Base-by-base conservation (phyloP, 1,140 invertebrate species). In the Thalassaphorura encarpata region DNA sequence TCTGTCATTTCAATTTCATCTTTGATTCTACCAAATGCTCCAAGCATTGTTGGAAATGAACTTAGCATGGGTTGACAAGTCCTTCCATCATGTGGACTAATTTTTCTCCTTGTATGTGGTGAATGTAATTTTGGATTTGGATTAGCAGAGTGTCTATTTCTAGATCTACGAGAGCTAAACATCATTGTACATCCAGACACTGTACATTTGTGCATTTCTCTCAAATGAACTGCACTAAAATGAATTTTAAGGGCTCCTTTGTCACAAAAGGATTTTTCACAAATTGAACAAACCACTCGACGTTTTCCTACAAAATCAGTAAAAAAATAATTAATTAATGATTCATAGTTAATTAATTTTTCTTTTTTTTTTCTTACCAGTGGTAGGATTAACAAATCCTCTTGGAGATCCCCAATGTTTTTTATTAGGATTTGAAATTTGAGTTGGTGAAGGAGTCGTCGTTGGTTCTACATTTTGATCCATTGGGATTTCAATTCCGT, bases 181-280 rank as follows among this genome's bases (percentile, higher is more conserved):
- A 97, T 96, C 90, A 97, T 98, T 69, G 89, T 97, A 73, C 96
- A 99, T 0, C 96, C 95, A 67, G 92, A 87, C 0, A 99, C 92
- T 0, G 94, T 97, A 70, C 96, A 99, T 71, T 93, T 94, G 72
- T 99, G 96, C 95, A 99, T 99, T 76, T 99, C 97, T 19, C 91
- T 80, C 53, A 99, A 71, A 73, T 99, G 97, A 5, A 99, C 97
- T 0, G 97, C 96, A 45, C 93, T 97, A 69, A 97, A 99, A 70
- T 99, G 97, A 23, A 99, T 99, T 74, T 99, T 99, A 1, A 99
- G 76, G 1, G 97, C 97, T 48, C 94, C 94, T 76, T 99, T 99
- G 76, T 99, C 97, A 78, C 97, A 99, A 75, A 99, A 99, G 26
- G 95, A 98, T 73, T 99, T 98, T 49, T 96, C 76, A 69, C 97